Conservation (phyloP, 2,113 vertebrate genomes). For the Oxyruncus cristatus region DNA sequence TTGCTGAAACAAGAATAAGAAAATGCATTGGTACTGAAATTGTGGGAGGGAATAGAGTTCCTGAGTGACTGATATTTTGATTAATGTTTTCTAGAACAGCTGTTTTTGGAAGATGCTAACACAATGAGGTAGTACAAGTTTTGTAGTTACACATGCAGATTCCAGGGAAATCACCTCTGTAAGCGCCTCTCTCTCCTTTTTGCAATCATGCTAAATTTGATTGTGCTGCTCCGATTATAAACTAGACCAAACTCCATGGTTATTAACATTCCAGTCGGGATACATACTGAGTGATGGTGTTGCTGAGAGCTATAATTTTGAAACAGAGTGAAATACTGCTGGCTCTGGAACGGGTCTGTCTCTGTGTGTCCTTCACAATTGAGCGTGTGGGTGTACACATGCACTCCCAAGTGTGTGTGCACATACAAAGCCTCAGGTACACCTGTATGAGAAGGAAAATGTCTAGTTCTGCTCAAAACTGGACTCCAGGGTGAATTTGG, state of each 20-base stretch:
- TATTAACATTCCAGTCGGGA: background rate
- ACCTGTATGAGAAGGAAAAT: background rate
- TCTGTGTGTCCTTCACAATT: background rate
- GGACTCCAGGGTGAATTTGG: background rate
- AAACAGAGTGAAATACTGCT: background rate
- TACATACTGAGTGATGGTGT: background rate
- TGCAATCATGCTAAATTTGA: background rate
- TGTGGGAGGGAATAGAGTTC: background rate
- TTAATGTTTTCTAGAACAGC: background rate
- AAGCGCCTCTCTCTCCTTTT: background rate
- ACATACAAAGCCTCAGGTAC: background rate
- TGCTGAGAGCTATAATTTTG: background rate
- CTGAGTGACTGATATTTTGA: background rate
- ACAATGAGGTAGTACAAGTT: background rate
- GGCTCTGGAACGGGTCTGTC: background rate
- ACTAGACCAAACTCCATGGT: background rate
- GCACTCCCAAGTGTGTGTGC: background rate
- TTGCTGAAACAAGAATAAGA: background rate
- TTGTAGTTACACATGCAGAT: background rate
- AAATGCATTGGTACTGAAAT: background rate
- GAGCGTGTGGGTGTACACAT: accelerated
- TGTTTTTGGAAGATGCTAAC: background rate
- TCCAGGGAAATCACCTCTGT: background rate
- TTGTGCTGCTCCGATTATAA: background rate
- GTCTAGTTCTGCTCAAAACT: background rate